Base-by-base conservation (phyloP, 2,888 invertebrate genomes). In the Euphydryas editha region DNA sequence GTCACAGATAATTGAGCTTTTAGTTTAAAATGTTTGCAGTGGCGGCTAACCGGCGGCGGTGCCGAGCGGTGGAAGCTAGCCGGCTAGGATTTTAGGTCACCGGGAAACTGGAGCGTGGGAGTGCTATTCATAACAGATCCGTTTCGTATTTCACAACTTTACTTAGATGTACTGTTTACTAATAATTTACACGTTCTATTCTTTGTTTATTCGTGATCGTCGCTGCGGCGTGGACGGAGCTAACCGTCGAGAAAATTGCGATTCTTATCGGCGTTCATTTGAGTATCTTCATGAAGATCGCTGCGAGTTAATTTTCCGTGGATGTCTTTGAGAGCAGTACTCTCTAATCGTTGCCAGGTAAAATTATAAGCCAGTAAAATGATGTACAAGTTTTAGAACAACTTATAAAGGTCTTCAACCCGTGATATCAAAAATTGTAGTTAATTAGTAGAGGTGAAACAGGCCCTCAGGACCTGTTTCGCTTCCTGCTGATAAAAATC, bases 21-120 rank as follows among this genome's bases (percentile, higher is more conserved):
- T 44, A 59, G 47, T 59, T 20, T 36, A 59, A 59, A 59, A 59
- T 55, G 61, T 56, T 46, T 56, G 37, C 60, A 46, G 18, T 56
- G 56, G 55, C 47, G 54, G 54, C 54, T 54, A 54, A 36, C 30
- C 15, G 54, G 15, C 36, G 54, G 51, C 24, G 36, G 51, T n/a
- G n/a, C 24, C 7, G n/a, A n/a, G 11, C 51, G 11, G 62, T 39
- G 39, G 39, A 54, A 60, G 67, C 63, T 56, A 57, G 69, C 62
- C 63, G 47, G 47, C 49, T 64, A 60, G 62, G 61, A 61, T 71
- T 68, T 63, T 64, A 68, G 66, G 68, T 68, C 68, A 68, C 51
- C 66, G 46, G 55, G 65, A 70, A 70, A 65, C 68, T 72, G 65
- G 70, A 62, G 62, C 72, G 68, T 64, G 68, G 47, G 70, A 65